phyloP scores from a whole-genome alignment of 64 coral and sea anemone genomes.

The Porites australiensis region DNA sequence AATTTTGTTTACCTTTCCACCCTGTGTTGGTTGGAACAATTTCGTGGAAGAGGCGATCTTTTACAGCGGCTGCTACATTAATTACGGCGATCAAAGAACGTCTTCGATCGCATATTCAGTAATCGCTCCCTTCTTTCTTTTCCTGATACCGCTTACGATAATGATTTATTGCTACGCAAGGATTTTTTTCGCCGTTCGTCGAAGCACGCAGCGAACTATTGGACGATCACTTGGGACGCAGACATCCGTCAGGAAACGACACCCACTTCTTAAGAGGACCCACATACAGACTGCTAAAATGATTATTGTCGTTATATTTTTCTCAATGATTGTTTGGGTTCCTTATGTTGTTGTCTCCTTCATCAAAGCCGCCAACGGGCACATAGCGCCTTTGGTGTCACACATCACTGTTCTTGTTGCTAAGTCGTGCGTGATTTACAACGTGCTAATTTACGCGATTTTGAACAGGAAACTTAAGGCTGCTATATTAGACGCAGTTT shows the following conservation, averaged over 20 bases:
- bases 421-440: slow-evolving; percentile 98
- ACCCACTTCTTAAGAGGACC: slow-evolving; percentile 82
- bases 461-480: slow-evolving; percentile 94
- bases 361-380: slow-evolving; percentile 63
- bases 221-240: slow-evolving; percentile 50
- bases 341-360: slow-evolving; percentile 83
- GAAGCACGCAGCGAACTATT: slow-evolving; percentile 80
- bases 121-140: slow-evolving; percentile 73
- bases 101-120: slow-evolving; percentile 86
- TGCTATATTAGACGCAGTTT: slow-evolving; percentile 75
- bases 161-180: slow-evolving; percentile 91
- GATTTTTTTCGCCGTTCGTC: slow-evolving; percentile 81
- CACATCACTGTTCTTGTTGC: slow-evolving; percentile 89
- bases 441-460: slow-evolving; percentile 92
- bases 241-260: slow-evolving; percentile 52
- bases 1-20: slow-evolving; percentile 83
- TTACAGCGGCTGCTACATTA: slow-evolving; percentile 88
- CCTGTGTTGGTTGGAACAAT: slow-evolving; percentile 80
- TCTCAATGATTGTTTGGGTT: slow-evolving; percentile 94
- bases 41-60: slow-evolving; percentile 75
- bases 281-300: slow-evolving; percentile 96
- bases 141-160: slow-evolving; percentile 69
- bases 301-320: slow-evolving; percentile 94
- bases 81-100: slow-evolving; percentile 85
- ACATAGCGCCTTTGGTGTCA: slow-evolving; percentile 54